Evolutionary conservation across 2,888 invertebrate species (phyloP).

Genomic region (Marronus borbonicus): DNA sequence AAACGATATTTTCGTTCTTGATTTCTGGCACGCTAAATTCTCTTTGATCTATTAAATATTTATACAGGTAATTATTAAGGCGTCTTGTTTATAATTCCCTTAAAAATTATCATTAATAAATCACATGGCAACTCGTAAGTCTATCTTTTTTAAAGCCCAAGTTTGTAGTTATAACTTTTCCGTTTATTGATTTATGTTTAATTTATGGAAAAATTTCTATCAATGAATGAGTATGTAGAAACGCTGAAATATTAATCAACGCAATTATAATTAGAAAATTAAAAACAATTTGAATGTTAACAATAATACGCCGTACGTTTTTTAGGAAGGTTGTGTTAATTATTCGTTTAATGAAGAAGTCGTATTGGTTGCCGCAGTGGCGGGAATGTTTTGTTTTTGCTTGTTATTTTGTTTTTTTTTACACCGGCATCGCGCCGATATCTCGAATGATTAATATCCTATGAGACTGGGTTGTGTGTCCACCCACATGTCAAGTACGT

Average conservation of each 20-base stretch:
- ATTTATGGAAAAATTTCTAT: conserved; percentile 16
- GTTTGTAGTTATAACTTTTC: conserved; percentile 22
- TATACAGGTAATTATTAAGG: conserved; percentile 4
- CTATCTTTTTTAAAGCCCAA: conserved; percentile 16
- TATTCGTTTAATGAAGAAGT: conserved; percentile 25
- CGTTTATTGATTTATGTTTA: conserved; percentile 23
- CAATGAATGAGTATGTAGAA: conserved; percentile 15
- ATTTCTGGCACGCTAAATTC: background rate
- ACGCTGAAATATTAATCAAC: background rate
- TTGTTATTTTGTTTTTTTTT: conserved; percentile 22
- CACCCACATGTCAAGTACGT: conserved; percentile 48
- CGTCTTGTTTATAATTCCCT: conserved; percentile 12
- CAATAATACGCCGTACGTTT: background rate
- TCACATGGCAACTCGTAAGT: conserved; percentile 5
- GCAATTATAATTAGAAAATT: conserved; percentile 6
- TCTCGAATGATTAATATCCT: conserved; percentile 46
- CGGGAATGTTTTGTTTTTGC: conserved; percentile 30
- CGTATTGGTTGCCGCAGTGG: conserved; percentile 9
- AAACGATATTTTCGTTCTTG: background rate
- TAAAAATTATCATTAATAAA: conserved; percentile 22
- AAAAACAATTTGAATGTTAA: background rate
- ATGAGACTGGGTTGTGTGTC: conserved; percentile 42
- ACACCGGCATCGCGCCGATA: conserved; percentile 35
- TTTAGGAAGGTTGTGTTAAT: background rate
- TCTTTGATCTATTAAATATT: conserved; percentile 11